These are phyloP conservation scores for Morone chrysops DNA, from an alignment of 2,113 vertebrate genomes.

Conservation along the genomic window DNA sequence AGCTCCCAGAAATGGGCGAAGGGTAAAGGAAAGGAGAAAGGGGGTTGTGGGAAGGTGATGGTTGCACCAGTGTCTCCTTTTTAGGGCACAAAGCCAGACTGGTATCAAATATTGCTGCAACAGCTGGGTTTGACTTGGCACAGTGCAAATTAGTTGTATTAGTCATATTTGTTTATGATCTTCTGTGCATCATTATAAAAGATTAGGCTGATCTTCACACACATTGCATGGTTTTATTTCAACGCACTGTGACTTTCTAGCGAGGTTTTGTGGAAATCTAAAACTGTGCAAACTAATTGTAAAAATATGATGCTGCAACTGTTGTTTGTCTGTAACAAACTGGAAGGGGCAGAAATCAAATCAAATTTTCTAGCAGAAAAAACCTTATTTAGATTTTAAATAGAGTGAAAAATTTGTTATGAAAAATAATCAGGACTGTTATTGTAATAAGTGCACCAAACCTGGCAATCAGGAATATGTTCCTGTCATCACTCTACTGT, in stretches of 20 bases:
- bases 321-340: background rate
- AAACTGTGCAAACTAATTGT: background rate
- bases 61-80: background rate
- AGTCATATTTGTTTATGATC: background rate
- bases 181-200: background rate
- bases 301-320: background rate
- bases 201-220: background rate
- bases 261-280: background rate
- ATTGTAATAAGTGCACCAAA: background rate
- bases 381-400: background rate
- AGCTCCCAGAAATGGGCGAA: constrained; percentile 39
- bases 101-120: constrained; percentile 3
- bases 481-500: background rate
- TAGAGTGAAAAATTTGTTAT: background rate
- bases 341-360: background rate
- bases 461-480: background rate
- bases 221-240: background rate
- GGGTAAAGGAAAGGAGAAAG: background rate
- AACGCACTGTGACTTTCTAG: background rate
- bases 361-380: background rate
- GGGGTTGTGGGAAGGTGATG: constrained; percentile 2
- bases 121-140: background rate
- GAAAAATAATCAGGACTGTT: background rate
- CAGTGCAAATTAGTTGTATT: background rate
- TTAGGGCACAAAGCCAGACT: constrained; percentile 9